phyloP scores from a whole-genome alignment of 2,888 invertebrate genomes.

The Hetaerina titia region DNA sequence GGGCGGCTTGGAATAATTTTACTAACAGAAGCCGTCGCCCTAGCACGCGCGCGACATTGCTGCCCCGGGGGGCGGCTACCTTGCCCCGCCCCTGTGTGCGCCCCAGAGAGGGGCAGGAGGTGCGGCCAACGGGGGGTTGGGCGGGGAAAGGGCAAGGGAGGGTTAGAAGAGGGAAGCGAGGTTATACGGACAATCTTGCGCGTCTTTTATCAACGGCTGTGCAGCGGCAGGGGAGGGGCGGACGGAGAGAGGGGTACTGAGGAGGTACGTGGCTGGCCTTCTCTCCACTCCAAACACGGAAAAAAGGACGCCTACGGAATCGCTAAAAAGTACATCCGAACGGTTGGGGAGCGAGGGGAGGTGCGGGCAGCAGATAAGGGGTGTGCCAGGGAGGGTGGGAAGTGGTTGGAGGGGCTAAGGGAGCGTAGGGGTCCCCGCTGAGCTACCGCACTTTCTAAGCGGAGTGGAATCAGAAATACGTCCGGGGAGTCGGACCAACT shows the following conservation, averaged over 20 bases:
- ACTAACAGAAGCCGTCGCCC: neutral
- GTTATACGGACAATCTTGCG: slow-evolving; percentile 19
- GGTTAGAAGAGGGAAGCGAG: neutral
- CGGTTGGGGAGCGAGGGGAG: neutral
- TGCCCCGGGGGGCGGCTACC: neutral
- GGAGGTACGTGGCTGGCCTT: neutral
- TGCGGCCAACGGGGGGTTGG: neutral
- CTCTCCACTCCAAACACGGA: slow-evolving; percentile 34
- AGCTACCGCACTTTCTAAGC: neutral
- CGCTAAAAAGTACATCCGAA: slow-evolving; percentile 33
- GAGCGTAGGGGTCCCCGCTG: neutral
- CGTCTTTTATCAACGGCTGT: slow-evolving; percentile 40
- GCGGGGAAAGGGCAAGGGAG: neutral
- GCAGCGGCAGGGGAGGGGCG: neutral
- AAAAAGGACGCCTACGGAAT: slow-evolving; percentile 43
- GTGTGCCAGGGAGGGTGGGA: neutral
- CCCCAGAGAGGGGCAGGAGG: neutral
- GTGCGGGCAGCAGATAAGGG: too few species aligned
- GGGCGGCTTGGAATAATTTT: neutral
- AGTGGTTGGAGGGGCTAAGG: neutral
- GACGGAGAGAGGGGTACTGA: neutral
- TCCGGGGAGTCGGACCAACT: neutral
- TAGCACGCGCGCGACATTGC: neutral
- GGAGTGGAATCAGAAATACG: neutral
- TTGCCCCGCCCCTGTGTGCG: neutral